Percentiles rank a stretch among this genome's conserved stretches.
phyloP scores from a whole-genome alignment of 2,888 invertebrate species.

The Dasysyrphus albostriatus region DNA sequence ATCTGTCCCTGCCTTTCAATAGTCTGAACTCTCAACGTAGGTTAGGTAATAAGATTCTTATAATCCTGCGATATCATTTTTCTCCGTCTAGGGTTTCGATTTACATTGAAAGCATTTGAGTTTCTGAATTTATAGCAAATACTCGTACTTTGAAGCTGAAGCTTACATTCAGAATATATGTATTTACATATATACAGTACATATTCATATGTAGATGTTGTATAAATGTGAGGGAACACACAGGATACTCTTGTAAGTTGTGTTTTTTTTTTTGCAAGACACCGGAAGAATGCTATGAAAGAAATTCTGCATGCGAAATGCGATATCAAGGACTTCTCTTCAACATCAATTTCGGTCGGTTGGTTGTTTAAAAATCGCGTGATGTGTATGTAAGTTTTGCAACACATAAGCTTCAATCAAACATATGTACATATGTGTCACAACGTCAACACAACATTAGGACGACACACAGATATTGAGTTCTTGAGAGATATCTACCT shows the following conservation, averaged over 20 bases:
- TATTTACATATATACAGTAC: neutral
- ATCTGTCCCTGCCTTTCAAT: conserved; percentile 7
- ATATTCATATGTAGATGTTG: neutral
- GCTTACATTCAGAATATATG: conserved; percentile 1
- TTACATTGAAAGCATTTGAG: conserved; percentile 51
- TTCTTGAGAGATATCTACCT: conserved; percentile 2
- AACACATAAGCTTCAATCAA: neutral
- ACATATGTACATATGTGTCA: conserved; percentile 5
- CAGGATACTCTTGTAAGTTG: conserved; percentile 34
- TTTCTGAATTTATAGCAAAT: conserved; percentile 37
- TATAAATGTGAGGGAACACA: conserved; percentile 11
- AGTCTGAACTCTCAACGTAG: neutral
- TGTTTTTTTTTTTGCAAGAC: conserved; percentile 26
- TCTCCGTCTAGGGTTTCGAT: conserved; percentile 40
- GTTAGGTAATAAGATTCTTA: conserved; percentile 56
- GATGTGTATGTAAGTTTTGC: conserved; percentile 23
- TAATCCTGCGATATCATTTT: conserved; percentile 62
- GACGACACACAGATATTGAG: neutral
- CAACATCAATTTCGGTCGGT: conserved; percentile 19
- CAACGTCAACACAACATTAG: conserved; percentile 1
- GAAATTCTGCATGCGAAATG: conserved; percentile 48
- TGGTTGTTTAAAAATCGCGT: conserved; percentile 55
- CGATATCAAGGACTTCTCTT: conserved; percentile 49
- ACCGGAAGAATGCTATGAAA: conserved; percentile 47
- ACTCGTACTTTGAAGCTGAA: conserved; percentile 7